phyloP scores from a whole-genome alignment of 1,140 invertebrate genomes.

The Drosophila takahashii region DNA sequence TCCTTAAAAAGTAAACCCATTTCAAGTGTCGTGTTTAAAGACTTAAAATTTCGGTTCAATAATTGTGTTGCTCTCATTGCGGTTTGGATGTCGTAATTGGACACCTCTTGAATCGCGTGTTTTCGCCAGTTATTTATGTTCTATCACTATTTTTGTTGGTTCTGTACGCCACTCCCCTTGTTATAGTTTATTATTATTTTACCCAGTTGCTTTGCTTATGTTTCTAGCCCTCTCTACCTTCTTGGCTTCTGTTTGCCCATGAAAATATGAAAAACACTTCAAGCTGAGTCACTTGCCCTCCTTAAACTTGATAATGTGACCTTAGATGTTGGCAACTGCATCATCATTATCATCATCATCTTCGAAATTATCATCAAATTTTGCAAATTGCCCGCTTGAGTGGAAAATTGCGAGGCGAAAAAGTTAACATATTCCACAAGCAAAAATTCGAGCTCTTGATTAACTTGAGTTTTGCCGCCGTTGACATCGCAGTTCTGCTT shows the following conservation, averaged over 20 bases:
- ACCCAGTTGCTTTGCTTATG: constrained; percentile 21
- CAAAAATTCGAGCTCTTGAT: constrained; percentile 32
- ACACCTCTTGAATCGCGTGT: constrained; percentile 23
- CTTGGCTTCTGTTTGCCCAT: constrained; percentile 11
- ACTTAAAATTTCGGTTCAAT: constrained; percentile 6
- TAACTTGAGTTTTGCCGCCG: constrained; percentile 31
- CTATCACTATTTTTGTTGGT: constrained; percentile 27
- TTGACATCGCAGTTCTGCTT: constrained; percentile 21
- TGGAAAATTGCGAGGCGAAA: constrained; percentile 53
- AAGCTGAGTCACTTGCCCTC: constrained; percentile 18
- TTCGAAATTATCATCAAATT: constrained; percentile 8
- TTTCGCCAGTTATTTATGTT: constrained; percentile 9
- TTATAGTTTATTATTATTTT: constrained; percentile 27
- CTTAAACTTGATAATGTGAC: constrained; percentile 11
- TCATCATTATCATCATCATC: constrained; percentile 35
- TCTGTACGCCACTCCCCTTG: constrained; percentile 10
- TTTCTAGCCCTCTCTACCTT: background rate
- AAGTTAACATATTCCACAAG: constrained; percentile 25
- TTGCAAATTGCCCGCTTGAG: constrained; percentile 47
- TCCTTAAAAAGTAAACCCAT: background rate
- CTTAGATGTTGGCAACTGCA: constrained; percentile 19
- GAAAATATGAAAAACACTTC: background rate
- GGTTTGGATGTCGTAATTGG: constrained; percentile 15
- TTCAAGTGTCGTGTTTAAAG: background rate
- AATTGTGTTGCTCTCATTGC: constrained; percentile 23